Base-by-base conservation (phyloP, 2,888 invertebrate species). In the Harpalus rubripes region DNA sequence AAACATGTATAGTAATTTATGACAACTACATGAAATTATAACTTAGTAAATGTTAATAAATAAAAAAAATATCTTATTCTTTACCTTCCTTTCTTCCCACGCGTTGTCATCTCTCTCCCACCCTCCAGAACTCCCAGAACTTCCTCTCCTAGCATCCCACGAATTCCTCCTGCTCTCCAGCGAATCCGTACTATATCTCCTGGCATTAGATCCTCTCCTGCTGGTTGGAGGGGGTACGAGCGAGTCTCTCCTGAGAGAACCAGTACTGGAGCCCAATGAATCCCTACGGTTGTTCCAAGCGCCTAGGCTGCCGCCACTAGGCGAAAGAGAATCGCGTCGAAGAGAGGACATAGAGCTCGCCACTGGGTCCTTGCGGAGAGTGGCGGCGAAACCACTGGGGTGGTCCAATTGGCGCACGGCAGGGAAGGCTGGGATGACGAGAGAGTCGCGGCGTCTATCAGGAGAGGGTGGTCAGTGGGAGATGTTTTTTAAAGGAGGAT, bases 331-430 rank as follows among this genome's bases (percentile, higher is more conserved):
- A 86, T 85, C n/a, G 59, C 86, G 61, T 81, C 87, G 61, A 2
- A 85, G 72, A 0, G 85, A 85, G 18, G 85, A 72, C 39, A 85
- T n/a, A 12, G 85, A 88, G 0, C 91, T 91, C 0, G 90, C 89
- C 0, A 78, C 22, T 8, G 79, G 87, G 87, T 94, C 94, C 83
- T 94, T 93, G 0, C 95, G 92, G 83, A 96, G 91, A 61, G 94
- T 93, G 87, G 94, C 94, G 74, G 95, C 95, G 89, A 96, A 96
- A 32, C 93, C 92, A 22, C 95, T 95, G 0, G 96, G 96, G 89
- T 96, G 95, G 87, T 94, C 93, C 86, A 95, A 87, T 87, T 94
- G 95, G 4, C 93, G 92, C 86, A 91, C 91, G 32, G 91, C 91
- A 7, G 94, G 93, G 8, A 93, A 93, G 81, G 92, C 91, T n/a